Evolutionary conservation across 2,797 vertebrate genomes (phyloP), one percentile per base, ranked within the genome.

Genomic region (Toxotes lorentzi): DNA sequence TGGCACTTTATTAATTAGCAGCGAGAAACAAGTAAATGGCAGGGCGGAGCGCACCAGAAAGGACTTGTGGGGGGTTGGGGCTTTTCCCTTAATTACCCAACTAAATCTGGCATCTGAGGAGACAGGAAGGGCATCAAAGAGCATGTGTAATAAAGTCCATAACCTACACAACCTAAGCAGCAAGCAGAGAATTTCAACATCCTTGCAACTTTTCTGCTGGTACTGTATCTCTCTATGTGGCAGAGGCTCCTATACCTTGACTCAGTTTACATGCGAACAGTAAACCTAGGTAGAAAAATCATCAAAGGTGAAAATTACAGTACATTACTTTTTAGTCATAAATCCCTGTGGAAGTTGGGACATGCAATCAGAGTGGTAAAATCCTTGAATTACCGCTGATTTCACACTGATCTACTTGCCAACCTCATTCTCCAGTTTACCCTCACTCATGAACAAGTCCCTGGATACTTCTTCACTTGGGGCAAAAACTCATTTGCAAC

Each of bases 1-100:
- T 73, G 17, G 82, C 85, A 88, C 83, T 90, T 83, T 58, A 83
- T 90, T 88, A 89, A 92, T 89, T 89, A 92, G 81, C 66, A 76
- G 69, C 70, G 76, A 82, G 57, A 73, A 75, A 61, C 58, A 73
- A 89, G 81, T 83, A 89, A 91, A 85, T 83, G 82, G 63, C 30
- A 38, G 71, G 86, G 83, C 7, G 82, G 88, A 80, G 83, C 10
- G 1, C 32, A 73, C 47, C 68, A 83, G 73, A 66, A 83, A 75
- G 45, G 50, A 64, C 70, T 62, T 53, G 40, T 56, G 0, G 50
- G 80, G 70, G 71, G 65, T 34, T 60, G 43, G 71, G 67, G 69
- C 74, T 87, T 76, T 91, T 82, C 40, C 47, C 57, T 81, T 86
- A 91, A 92, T 92, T 90, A 88, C 56, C 58, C 67, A 35, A 58